Conservation (phyloP, 2,888 invertebrate species). For the Volucella inanis region DNA sequence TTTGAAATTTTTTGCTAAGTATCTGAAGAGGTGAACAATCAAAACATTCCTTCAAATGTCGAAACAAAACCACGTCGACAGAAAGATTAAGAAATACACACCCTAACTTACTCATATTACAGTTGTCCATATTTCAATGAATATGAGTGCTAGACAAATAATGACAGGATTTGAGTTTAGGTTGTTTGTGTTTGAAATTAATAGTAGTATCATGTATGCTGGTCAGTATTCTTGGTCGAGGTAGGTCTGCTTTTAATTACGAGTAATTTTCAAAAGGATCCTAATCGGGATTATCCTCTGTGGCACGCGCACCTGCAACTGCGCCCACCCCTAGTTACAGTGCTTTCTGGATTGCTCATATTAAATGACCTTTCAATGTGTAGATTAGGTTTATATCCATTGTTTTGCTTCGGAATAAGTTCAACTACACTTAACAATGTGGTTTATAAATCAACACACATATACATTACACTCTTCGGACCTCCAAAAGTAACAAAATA, state of each 20-base stretch:
- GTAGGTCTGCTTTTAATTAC: conserved; percentile 41
- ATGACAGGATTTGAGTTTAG: conserved; percentile 20
- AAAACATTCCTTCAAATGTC: neutral
- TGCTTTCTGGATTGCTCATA: too few relatives aligned
- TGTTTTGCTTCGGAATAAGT: too few relatives aligned
- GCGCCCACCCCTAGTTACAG: neutral
- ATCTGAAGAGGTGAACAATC: too few relatives aligned
- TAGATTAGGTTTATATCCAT: too few relatives aligned
- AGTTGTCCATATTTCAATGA: conserved; percentile 2
- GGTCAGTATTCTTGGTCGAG: conserved; percentile 9
- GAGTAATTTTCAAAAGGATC: conserved; percentile 35
- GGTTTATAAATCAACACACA: too few relatives aligned
- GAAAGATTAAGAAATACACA: neutral
- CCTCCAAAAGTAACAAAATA: too few relatives aligned
- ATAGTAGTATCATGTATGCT: conserved; percentile 29
- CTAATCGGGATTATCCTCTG: conserved; percentile 61
- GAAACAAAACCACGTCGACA: neutral
- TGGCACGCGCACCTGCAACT: conserved; percentile 60
- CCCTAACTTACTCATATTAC: neutral
- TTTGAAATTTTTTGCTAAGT: too few relatives aligned
- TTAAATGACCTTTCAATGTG: too few relatives aligned
- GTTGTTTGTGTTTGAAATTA: conserved; percentile 50
- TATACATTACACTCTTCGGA: too few relatives aligned
- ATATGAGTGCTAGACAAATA: conserved; percentile 3
- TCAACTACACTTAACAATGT: too few relatives aligned